Evolutionary conservation across 1,140 invertebrate genomes (phyloP), one percentile per base, ranked within the genome.

Genomic region (Alviniconcha marisindica): DNA sequence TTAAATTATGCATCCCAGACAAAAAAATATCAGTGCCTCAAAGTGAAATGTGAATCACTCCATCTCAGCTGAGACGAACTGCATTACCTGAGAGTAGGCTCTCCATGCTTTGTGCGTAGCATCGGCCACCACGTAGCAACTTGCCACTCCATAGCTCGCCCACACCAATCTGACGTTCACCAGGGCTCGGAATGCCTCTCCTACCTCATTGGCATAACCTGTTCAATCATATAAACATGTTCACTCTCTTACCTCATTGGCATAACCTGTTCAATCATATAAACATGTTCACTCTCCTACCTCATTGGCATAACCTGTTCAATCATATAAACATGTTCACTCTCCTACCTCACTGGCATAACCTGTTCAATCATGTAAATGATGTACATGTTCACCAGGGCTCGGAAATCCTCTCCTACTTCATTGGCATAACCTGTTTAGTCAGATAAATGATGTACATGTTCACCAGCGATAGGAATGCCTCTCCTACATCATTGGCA

Each of bases 301-400:
- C 94, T 99, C 98, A 94, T 99, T 99, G 33, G 97, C 95, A 94
- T 99, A 99, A 40, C 98, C 98, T 99, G 91, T 40, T 88, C 85
- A 82, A 77, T 38, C 18, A 71, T 24, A 54, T 24, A 44, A 78
- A 48, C 18, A 28, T 18, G n/a, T n/a, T n/a, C n/a, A n/a, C 94
- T 99, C 98, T 3, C 98, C 98, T 1, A 99, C 96, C 94, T 99
- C 98, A 94, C 99, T 99, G 33, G 97, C 95, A 94, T 99, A 99
- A 40, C 98, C 98, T 99, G 91, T 40, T 88, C 85, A 82, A 77
- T 38, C 18, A 71, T 24, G 38, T 24, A 44, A 78, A n/a, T n/a
- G n/a, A n/a, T n/a, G n/a, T n/a, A 48, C 18, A 28, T 18, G n/a
- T n/a, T n/a, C n/a, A n/a, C n/a, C 4, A 69, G 7, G 10, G 51